Conservation (phyloP, 2,797 vertebrate genomes). For the Notolabrus celidotus region DNA sequence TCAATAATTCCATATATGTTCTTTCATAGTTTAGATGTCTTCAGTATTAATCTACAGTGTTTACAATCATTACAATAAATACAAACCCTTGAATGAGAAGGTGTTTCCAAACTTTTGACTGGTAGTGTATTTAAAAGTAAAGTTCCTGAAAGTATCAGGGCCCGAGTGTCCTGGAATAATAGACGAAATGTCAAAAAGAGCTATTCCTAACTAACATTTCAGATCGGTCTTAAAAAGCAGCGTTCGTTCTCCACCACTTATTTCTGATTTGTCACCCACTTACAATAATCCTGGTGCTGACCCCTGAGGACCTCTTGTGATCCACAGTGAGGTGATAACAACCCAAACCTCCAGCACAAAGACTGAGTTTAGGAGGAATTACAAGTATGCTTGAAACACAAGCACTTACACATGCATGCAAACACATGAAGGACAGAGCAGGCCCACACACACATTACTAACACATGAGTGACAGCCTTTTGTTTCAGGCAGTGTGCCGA, state of each 20-base stretch:
- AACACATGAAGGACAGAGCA: neutral
- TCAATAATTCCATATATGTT: no score
- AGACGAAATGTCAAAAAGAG: no score
- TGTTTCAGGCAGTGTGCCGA: constrained; percentile 36
- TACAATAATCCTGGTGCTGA: constrained; percentile 74
- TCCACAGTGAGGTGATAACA: constrained; percentile 52
- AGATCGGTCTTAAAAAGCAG: no score
- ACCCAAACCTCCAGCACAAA: constrained; percentile 71
- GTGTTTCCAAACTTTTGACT: no score
- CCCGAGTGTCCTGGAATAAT: no score
- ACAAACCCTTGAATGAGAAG: no score
- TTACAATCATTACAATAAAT: no score
- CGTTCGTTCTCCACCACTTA: constrained; percentile 32
- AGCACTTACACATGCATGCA: constrained; percentile 39
- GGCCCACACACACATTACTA: constrained; percentile 17
- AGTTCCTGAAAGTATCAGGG: no score
- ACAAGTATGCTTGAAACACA: constrained; percentile 68
- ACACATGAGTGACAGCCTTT: constrained; percentile 51
- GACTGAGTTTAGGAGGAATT: constrained; percentile 75
- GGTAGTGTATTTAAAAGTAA: no score
- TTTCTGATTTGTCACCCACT: constrained; percentile 68
- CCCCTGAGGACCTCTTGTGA: constrained; percentile 59
- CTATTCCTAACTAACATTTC: no score
- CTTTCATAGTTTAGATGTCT: no score
- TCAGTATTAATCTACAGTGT: no score